Evolutionary conservation across 2,888 invertebrate species (phyloP).

Genomic region (Tetragonisca angustula): DNA sequence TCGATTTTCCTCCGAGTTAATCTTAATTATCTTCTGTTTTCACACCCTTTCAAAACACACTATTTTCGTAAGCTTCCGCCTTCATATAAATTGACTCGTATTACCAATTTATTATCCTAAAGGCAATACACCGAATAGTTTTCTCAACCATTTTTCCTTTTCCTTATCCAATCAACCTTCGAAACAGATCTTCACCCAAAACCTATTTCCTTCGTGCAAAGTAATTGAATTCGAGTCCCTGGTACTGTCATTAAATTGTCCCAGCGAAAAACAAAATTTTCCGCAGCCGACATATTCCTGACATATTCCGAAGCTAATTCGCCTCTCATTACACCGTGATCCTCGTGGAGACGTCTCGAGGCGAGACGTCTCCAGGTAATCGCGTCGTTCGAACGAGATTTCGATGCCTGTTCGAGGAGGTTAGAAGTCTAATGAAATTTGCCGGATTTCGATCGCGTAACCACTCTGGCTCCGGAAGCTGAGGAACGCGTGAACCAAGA

Average conservation of each 20-base stretch:
- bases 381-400: constrained; percentile 41
- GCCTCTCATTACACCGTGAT: constrained; percentile 4
- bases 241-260: not conserved
- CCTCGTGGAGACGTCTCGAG: not conserved
- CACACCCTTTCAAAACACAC: too few relatives aligned
- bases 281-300: not conserved
- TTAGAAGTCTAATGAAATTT: constrained; percentile 49
- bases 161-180: too few relatives aligned
- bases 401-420: constrained; percentile 35
- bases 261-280: not conserved
- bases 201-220: not conserved
- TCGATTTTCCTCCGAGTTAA: too few relatives aligned
- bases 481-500: constrained; percentile 42
- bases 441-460: constrained; percentile 33
- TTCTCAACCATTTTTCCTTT: not conserved
- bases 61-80: too few relatives aligned
- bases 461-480: not conserved
- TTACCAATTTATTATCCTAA: too few relatives aligned
- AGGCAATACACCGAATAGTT: not conserved
- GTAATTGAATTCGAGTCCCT: not conserved
- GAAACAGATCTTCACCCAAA: not conserved
- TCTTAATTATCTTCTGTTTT: too few relatives aligned
- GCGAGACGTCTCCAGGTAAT: constrained; percentile 10
- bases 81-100: too few relatives aligned
- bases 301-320: not conserved